A percentile compares a stretch with the other conserved stretches of the same genome.
Conservation (phyloP, 2,888 invertebrate species). For the Drosophila eohydei region DNA sequence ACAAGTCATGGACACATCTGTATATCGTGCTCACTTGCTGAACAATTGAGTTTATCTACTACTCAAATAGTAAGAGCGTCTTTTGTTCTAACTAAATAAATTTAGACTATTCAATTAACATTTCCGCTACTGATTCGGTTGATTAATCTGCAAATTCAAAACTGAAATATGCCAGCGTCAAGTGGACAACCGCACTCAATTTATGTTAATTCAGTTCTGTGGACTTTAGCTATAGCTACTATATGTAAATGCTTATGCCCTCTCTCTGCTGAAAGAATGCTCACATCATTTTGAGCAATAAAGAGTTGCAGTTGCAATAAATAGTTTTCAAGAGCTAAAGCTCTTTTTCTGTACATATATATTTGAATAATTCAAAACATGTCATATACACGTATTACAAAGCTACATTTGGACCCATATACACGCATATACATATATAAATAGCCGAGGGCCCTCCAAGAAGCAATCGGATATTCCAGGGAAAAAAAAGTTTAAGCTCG, state of each 20-base stretch:
- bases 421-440: neutral
- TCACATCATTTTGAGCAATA: neutral
- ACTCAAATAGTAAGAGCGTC: constrained; percentile 1
- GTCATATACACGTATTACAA: too few relatives aligned
- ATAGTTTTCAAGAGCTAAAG: too few relatives aligned
- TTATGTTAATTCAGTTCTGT: constrained; percentile 54
- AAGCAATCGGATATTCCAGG: neutral
- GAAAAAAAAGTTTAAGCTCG: neutral
- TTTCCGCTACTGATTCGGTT: constrained; percentile 62
- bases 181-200: constrained; percentile 55
- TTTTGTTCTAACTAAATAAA: constrained; percentile 53
- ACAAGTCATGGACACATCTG: neutral
- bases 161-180: constrained; percentile 25
- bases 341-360: too few relatives aligned
- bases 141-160: constrained; percentile 18
- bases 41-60: constrained; percentile 25
- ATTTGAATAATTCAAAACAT: too few relatives aligned
- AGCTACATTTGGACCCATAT: too few relatives aligned
- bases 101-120: constrained; percentile 63
- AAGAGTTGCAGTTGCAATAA: neutral
- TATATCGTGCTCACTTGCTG: neutral
- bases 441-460: neutral
- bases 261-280: neutral
- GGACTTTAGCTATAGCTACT: constrained; percentile 4
- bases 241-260: neutral